A percentile compares a stretch with the other conserved stretches of the same genome.
These are phyloP conservation scores for Pithecia hirsuta DNA, from an alignment of 2,797 vertebrate genomes.

Conservation along the genomic window DNA sequence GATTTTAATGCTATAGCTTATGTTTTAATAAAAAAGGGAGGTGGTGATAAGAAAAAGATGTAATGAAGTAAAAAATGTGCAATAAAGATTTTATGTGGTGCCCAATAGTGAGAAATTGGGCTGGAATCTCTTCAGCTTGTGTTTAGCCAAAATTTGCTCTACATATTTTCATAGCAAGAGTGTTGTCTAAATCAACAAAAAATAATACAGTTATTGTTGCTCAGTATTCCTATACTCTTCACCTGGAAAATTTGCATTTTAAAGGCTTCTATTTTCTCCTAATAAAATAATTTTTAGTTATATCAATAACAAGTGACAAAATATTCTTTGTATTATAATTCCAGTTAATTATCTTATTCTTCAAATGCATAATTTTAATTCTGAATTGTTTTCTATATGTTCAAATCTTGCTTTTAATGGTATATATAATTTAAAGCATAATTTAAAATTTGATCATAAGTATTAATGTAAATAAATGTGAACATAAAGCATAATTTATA, in stretches of 20 bases:
- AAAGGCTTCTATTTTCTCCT: slow-evolving; percentile 44
- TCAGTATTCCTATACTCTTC: slow-evolving; percentile 28
- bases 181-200: slow-evolving; percentile 22
- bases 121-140: background rate
- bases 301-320: slow-evolving; percentile 26
- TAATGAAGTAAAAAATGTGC: background rate
- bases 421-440: background rate
- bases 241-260: background rate
- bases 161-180: slow-evolving; percentile 19
- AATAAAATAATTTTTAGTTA: slow-evolving; percentile 59
- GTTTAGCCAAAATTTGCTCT: background rate
- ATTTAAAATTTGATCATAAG: slow-evolving; percentile 44
- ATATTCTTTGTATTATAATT: background rate
- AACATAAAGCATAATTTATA: slow-evolving; percentile 26
- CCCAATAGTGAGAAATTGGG: background rate
- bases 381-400: slow-evolving; percentile 51
- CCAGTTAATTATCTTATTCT: slow-evolving; percentile 43
- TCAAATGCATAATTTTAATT: slow-evolving; percentile 44
- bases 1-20: background rate
- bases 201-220: background rate
- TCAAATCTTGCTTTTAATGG: slow-evolving; percentile 51
- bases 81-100: background rate
- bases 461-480: slow-evolving; percentile 39
- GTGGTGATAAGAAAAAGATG: background rate
- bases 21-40: slow-evolving; percentile 8